Percentiles rank a stretch among this genome's conserved stretches.
Evolutionary conservation across 2,113 vertebrate genomes (phyloP).

Genomic region (Hylia prasina): DNA sequence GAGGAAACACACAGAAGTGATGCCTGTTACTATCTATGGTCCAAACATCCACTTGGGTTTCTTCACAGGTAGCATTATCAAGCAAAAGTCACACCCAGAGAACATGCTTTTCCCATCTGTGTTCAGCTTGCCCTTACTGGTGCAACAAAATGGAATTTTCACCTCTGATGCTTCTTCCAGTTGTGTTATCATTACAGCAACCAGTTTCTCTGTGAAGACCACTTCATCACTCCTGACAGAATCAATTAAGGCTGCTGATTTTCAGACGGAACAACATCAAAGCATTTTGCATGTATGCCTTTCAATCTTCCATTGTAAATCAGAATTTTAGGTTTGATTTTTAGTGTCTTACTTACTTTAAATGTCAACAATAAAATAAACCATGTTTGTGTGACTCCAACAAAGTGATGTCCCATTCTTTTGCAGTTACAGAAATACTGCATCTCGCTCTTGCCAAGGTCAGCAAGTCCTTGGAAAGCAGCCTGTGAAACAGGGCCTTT

Average conservation of each 20-base stretch:
- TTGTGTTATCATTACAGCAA: background rate
- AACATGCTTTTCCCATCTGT: background rate
- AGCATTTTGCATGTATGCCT: background rate
- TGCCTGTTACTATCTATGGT: accelerated
- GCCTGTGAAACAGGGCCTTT: background rate
- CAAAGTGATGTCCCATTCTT: background rate
- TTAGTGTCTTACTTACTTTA: background rate
- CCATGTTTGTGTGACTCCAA: background rate
- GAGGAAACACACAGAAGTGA: background rate
- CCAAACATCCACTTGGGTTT: background rate
- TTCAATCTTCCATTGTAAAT: background rate
- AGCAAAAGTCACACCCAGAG: background rate
- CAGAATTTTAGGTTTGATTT: background rate
- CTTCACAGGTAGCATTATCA: background rate
- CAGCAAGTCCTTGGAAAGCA: constrained; percentile 11
- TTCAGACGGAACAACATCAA: background rate
- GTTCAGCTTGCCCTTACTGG: background rate
- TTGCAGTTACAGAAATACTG: background rate
- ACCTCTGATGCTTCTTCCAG: background rate
- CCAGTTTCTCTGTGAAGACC: background rate
- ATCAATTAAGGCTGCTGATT: background rate
- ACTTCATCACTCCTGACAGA: background rate
- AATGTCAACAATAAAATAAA: constrained; percentile 1
- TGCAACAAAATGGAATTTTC: background rate
- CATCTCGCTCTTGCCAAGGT: background rate